Conservation (phyloP, 92 coral and sea anemone genomes). For the Epizoanthus rinbou region DNA sequence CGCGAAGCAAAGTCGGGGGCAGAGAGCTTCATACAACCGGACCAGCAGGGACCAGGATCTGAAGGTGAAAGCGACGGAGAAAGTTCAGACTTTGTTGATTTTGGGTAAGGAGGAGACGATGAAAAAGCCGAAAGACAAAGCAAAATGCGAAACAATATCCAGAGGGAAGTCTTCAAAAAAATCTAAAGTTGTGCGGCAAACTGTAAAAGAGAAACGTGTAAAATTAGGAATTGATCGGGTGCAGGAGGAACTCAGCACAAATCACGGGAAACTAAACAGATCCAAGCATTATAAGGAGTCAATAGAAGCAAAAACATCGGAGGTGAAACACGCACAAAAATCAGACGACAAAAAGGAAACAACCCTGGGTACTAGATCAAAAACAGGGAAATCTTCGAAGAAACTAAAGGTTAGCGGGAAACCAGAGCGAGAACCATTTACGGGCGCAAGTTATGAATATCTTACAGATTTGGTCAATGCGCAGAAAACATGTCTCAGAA, state of each 20-base stretch:
- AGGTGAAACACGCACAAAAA: too few species aligned
- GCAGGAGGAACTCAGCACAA: background rate
- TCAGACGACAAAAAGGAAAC: background rate
- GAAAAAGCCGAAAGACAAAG: slow-evolving; percentile 23
- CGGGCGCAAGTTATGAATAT: slow-evolving; percentile 23
- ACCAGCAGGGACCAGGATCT: slow-evolving; percentile 2
- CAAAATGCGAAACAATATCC: slow-evolving; percentile 37
- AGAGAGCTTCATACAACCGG: background rate
- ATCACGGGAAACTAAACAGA: background rate
- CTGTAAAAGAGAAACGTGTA: background rate
- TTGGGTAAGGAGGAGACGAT: slow-evolving; percentile 28
- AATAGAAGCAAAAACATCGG: too few species aligned
- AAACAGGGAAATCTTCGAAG: background rate
- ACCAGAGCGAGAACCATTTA: background rate
- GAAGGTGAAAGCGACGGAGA: background rate
- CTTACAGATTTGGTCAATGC: slow-evolving; percentile 30
- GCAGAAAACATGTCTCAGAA: slow-evolving; percentile 56
- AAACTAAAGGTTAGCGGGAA: background rate
- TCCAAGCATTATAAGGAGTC: background rate
- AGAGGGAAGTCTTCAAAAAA: slow-evolving; percentile 31
- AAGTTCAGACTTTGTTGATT: slow-evolving; percentile 11
- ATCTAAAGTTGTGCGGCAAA: background rate
- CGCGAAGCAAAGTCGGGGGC: background rate
- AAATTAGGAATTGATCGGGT: background rate
- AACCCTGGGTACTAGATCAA: background rate